These are phyloP conservation scores for Lithophane leautieri DNA, from an alignment of 2,888 invertebrate genomes.

Conservation along the genomic window DNA sequence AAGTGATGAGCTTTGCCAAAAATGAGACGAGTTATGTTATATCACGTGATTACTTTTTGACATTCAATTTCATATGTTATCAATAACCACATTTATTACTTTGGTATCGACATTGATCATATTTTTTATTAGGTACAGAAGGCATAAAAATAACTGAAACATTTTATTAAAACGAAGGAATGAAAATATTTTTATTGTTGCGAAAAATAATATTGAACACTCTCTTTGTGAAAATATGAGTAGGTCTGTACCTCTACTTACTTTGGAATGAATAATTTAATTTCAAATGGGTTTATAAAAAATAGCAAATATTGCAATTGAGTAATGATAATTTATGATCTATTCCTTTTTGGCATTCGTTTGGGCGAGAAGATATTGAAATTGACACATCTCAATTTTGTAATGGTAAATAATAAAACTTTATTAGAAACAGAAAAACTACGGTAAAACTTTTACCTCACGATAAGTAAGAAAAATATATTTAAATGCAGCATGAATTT, in stretches of 20 bases:
- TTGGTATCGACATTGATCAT: background rate
- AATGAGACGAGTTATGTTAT: background rate
- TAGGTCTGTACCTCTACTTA: background rate
- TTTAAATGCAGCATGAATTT: background rate
- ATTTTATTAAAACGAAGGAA: constrained; percentile 8
- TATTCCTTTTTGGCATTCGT: background rate
- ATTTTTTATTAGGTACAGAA: background rate
- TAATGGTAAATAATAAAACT: background rate
- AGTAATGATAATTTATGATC: background rate
- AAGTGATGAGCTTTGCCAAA: background rate
- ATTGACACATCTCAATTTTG: background rate
- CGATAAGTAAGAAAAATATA: background rate
- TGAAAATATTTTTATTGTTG: background rate
- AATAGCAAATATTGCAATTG: background rate
- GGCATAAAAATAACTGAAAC: background rate
- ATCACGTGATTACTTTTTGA: constrained; percentile 13
- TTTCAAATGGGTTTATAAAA: background rate
- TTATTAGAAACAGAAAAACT: background rate
- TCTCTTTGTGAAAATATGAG: background rate
- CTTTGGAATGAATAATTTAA: background rate
- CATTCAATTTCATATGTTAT: background rate
- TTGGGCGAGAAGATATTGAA: background rate
- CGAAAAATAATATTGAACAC: background rate
- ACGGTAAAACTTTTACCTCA: background rate
- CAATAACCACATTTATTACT: background rate